phyloP scores from a whole-genome alignment of 2,113 vertebrate species.

The Mustela nigripes region DNA sequence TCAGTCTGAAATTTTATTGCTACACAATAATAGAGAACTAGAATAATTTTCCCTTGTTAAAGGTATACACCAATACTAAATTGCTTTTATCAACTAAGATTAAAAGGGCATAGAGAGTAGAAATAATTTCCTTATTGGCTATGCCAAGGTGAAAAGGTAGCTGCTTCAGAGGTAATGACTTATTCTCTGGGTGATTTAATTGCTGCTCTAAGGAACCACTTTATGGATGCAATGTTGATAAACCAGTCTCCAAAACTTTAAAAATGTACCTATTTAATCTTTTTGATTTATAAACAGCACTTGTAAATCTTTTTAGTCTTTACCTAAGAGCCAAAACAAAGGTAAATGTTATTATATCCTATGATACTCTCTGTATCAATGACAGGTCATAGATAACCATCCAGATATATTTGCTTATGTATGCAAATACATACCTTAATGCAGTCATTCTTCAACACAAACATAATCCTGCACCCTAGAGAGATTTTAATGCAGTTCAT shows the following conservation, averaged over 20 bases:
- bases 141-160: not conserved
- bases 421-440: slow-evolving; percentile 67
- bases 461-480: slow-evolving; percentile 51
- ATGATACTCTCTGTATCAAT: slow-evolving; percentile 19
- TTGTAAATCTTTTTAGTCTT: slow-evolving; percentile 4
- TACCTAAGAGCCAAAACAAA: not conserved
- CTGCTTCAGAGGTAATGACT: not conserved
- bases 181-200: not conserved
- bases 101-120: not conserved
- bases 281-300: slow-evolving; percentile 73
- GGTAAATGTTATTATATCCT: slow-evolving; percentile 29
- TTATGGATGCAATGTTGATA: not conserved
- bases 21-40: not conserved
- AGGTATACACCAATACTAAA: not conserved
- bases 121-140: not conserved
- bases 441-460: slow-evolving; percentile 65
- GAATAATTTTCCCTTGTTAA: not conserved
- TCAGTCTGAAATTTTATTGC: not conserved
- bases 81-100: not conserved
- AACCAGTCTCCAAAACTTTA: not conserved
- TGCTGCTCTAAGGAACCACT: not conserved
- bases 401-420: slow-evolving; percentile 58
- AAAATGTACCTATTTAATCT: slow-evolving; percentile 48
- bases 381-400: slow-evolving; percentile 63
- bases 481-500: slow-evolving; percentile 72